Evolutionary conservation across 2,797 vertebrate species (phyloP).

Genomic region (Scyliorhinus canicula): DNA sequence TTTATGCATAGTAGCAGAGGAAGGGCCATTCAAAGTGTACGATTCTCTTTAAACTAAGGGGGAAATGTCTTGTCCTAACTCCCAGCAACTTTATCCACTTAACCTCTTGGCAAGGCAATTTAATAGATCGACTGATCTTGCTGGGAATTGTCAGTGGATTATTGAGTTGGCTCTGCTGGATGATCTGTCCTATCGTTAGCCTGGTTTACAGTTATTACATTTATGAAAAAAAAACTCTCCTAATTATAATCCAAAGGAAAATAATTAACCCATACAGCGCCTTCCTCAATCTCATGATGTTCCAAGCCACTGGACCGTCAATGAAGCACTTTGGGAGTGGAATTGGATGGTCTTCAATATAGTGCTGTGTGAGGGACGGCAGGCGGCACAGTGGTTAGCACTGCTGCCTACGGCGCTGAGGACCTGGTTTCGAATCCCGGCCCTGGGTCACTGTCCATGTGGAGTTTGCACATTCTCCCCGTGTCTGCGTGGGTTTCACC

Average conservation of each 20-base stretch:
- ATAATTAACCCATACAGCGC: background rate
- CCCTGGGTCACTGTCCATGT: no score
- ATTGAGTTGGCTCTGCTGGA: background rate
- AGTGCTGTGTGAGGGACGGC: no score
- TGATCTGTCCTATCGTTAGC: background rate
- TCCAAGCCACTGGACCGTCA: background rate
- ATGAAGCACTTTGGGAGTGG: background rate
- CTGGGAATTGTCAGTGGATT: background rate
- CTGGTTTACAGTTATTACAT: background rate
- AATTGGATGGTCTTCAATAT: no score
- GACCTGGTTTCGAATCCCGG: no score
- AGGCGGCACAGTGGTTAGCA: no score
- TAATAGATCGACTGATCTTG: background rate
- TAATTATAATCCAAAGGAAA: background rate
- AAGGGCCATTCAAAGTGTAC: background rate
- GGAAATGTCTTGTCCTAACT: background rate
- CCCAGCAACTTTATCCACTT: background rate
- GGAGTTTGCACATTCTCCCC: no score
- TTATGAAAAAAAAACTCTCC: background rate
- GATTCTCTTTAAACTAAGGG: background rate
- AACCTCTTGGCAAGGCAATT: background rate
- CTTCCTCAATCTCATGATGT: background rate
- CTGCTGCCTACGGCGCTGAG: no score
- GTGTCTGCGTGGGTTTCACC: no score
- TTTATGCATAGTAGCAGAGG: background rate